Evolutionary conservation across 1,140 invertebrate genomes (phyloP), one percentile per base, ranked within the genome.

Genomic region (Leptopilina clavipes): DNA sequence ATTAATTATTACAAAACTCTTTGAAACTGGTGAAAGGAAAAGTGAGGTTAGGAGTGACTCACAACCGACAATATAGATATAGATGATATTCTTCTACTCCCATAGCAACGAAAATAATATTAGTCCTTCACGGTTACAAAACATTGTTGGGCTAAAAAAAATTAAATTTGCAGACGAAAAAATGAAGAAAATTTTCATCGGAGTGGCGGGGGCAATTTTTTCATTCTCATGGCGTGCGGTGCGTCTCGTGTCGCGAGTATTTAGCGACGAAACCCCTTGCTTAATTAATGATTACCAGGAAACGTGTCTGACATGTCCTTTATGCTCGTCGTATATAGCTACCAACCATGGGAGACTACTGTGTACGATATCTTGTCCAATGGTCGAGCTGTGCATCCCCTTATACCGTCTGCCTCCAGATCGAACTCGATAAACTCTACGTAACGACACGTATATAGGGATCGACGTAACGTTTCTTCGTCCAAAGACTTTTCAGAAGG

Each of bases 211-310:
- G 11, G 44, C 37, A 52, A 44, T 74, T 59, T 70, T 18, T 52
- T 74, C 65, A 37, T 65, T 31, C 52, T 37, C 14, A 37, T 31
- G 45, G 31, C 17, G 59, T 19, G 14, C 40, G 17, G 37, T 59
- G 59, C 59, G 59, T 65, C 59, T 65, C 84, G 80, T 85, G 83
- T 86, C 79, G 82, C 84, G 83, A 81, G 76, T 76, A 83, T 81
- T 85, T 84, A 86, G 83, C 81, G 80, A 84, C 82, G 79, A 79
- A 78, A 82, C 82, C 84, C 82, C 81, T 79, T 83, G 87, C 87
- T 88, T 90, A 89, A 90, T 90, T 90, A 90, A 90, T 87, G 89
- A 89, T 88, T 89, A 89, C 89, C 83, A 81, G 85, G 87, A 89
- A 89, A 88, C 85, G 84, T 86, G 87, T 88, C 85, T 88, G 86